Conservation (phyloP, 2,113 vertebrate genomes). For the Myodes glareolus region DNA sequence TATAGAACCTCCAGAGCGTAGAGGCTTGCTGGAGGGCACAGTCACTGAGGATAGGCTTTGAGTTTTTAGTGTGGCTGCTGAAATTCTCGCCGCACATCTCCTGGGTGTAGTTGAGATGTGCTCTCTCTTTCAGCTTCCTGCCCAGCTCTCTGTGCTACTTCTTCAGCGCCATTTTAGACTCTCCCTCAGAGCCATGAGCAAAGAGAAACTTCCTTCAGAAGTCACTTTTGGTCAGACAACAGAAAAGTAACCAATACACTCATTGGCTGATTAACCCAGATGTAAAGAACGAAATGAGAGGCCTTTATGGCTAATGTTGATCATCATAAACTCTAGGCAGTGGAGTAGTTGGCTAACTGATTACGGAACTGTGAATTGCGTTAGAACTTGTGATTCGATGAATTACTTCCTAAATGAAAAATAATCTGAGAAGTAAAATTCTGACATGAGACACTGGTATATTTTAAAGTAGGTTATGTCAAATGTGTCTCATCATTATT, state of each 20-base stretch:
- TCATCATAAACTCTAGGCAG: neutral
- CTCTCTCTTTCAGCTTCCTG: neutral
- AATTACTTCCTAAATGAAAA: conserved; percentile 46
- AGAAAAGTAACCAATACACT: neutral
- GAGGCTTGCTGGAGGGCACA: neutral
- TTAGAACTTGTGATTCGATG: conserved; percentile 17
- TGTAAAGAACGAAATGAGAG: neutral
- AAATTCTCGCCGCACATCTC: neutral
- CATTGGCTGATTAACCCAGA: neutral
- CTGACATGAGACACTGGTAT: neutral
- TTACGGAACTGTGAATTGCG: neutral
- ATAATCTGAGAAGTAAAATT: conserved; percentile 17
- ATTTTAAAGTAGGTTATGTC: conserved; percentile 29
- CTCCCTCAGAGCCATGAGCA: neutral
- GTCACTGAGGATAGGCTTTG: neutral
- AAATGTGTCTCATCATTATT: neutral
- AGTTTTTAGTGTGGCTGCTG: neutral
- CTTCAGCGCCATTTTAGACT: neutral
- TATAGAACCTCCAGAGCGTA: neutral
- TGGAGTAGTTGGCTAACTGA: neutral
- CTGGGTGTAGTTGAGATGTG: neutral
- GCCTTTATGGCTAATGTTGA: neutral
- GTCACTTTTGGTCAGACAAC: neutral
- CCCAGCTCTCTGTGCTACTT: neutral
- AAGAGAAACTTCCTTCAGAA: neutral